These are phyloP conservation scores for Sinopyrophorus schimmeli DNA, from an alignment of 2,888 invertebrate species.

Conservation along the genomic window DNA sequence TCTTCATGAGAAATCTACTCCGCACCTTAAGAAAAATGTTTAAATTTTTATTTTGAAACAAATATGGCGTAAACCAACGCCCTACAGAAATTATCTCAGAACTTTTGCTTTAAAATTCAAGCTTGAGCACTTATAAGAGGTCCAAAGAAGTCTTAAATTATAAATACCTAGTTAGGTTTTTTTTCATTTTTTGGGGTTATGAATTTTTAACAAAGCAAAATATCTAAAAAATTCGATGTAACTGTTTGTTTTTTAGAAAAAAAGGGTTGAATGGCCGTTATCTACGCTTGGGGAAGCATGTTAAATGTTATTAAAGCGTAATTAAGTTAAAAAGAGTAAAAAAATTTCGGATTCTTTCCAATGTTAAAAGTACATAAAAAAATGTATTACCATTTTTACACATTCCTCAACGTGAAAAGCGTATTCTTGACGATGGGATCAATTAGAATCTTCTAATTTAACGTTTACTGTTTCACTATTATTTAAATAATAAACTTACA, in stretches of 20 bases:
- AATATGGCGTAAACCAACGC: constrained; percentile 57
- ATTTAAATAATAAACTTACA: constrained; percentile 48
- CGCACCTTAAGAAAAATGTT: too few relatives aligned
- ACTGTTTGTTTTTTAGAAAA: not conserved
- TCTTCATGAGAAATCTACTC: too few relatives aligned
- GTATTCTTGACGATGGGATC: constrained; percentile 34
- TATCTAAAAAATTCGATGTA: constrained; percentile 24
- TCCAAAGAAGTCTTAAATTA: constrained; percentile 3
- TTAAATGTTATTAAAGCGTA: constrained; percentile 3
- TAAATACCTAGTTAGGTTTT: constrained; percentile 32
- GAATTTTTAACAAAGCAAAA: constrained; percentile 53
- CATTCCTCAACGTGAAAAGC: constrained; percentile 44
- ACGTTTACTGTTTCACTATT: constrained; percentile 23
- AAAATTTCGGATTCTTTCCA: constrained; percentile 5
- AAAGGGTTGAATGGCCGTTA: not conserved
- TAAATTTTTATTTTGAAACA: constrained; percentile 47
- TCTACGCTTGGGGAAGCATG: not conserved
- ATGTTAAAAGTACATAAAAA: constrained; percentile 42
- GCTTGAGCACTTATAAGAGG: constrained; percentile 3
- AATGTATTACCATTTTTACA: constrained; percentile 53
- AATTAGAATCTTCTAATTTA: constrained; percentile 26
- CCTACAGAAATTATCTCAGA: constrained; percentile 41
- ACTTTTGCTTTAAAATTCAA: constrained; percentile 10
- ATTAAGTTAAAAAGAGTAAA: constrained; percentile 1
- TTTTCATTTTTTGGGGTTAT: constrained; percentile 56